Conservation (phyloP, 2,888 invertebrate genomes). For the Phyto melanocephala region DNA sequence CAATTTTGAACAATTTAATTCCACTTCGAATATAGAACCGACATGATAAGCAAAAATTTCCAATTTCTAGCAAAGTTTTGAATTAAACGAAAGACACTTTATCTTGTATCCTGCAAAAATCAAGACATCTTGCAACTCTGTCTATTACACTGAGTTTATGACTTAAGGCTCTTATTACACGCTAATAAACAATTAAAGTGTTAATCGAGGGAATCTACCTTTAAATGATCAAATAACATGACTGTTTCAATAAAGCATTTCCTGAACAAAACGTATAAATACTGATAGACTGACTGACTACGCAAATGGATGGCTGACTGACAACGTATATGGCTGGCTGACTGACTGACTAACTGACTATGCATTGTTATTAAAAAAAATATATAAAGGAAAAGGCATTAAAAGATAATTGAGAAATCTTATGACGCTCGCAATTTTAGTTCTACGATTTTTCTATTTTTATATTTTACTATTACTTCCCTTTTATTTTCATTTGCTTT, state of each 20-base stretch:
- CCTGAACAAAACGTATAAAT: neutral
- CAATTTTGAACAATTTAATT: no score
- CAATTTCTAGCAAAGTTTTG: no score
- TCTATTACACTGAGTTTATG: neutral
- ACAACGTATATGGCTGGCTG: neutral
- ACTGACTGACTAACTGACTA: neutral
- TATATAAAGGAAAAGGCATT: neutral
- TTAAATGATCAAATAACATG: conserved; percentile 49
- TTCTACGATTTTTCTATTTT: neutral
- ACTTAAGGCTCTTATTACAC: conserved; percentile 55
- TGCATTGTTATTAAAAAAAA: neutral
- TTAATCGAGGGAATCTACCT: conserved; percentile 51
- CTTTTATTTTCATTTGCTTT: neutral
- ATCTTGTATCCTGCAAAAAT: no score
- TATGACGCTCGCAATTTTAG: neutral
- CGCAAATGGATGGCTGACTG: neutral
- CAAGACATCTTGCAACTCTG: no score
- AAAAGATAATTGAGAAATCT: conserved; percentile 14
- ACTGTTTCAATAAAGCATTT: conserved; percentile 42
- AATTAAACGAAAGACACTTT: no score
- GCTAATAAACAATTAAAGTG: conserved; percentile 61
- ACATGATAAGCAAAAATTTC: no score
- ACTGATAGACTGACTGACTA: neutral
- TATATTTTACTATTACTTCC: neutral
- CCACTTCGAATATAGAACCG: no score